Evolutionary conservation across 1,140 invertebrate genomes (phyloP).

Genomic region (Lepidurus apus): DNA sequence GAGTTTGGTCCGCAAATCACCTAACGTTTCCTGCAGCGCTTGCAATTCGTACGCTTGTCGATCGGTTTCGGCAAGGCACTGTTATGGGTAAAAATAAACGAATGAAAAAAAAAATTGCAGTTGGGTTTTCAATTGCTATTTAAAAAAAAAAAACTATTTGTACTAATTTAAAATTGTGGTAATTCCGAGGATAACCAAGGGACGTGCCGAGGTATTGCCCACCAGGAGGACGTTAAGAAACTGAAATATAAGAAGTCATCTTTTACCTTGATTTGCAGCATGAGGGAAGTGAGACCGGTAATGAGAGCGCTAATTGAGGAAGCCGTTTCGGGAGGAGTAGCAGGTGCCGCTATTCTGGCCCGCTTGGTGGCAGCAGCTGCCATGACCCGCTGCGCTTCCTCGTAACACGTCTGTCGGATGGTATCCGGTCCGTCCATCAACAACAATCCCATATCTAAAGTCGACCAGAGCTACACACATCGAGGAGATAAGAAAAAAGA

Average conservation of each 20-base stretch:
- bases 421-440: constrained; percentile 82
- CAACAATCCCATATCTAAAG: constrained; percentile 67
- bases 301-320: constrained; percentile 62
- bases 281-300: constrained; percentile 78
- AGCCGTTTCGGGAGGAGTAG: constrained; percentile 39
- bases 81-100: constrained; percentile 40
- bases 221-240: too few relatives aligned
- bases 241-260: too few relatives aligned
- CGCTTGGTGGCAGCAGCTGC: constrained; percentile 57
- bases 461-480: not conserved
- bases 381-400: constrained; percentile 75
- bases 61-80: constrained; percentile 82
- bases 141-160: not conserved
- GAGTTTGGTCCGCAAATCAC: constrained; percentile 76
- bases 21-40: constrained; percentile 85
- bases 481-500: not conserved
- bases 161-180: not conserved
- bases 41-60: constrained; percentile 86
- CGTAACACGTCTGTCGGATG: constrained; percentile 75
- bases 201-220: too few relatives aligned
- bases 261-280: constrained; percentile 81
- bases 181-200: too few relatives aligned
- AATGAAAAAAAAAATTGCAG: not conserved
- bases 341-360: constrained; percentile 43
- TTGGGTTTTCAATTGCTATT: not conserved